Percentiles rank a stretch among this genome's conserved stretches.
These are phyloP conservation scores for Neoascia interrupta DNA, from an alignment of 2,888 invertebrate species.

Conservation along the genomic window DNA sequence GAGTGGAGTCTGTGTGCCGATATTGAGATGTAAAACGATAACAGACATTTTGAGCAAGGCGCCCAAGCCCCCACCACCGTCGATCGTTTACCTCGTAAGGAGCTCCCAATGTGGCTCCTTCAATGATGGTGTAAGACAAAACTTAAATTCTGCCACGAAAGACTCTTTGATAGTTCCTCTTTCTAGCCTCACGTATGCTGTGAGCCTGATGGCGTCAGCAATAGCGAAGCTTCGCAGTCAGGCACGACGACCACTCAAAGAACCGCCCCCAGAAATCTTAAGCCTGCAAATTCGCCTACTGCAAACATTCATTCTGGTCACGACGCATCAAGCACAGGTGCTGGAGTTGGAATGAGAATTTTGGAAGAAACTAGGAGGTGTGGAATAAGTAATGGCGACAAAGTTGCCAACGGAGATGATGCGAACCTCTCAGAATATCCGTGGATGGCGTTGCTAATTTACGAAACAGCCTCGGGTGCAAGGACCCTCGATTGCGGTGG, in stretches of 20 bases:
- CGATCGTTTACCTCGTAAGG: neutral
- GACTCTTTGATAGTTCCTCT: too few relatives aligned
- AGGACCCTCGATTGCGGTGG: conserved; percentile 75
- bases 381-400: conserved; percentile 81
- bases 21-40: neutral
- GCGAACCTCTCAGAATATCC: conserved; percentile 84
- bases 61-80: neutral
- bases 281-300: too few relatives aligned
- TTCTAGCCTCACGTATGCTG: conserved; percentile 47
- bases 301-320: neutral
- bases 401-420: conserved; percentile 83
- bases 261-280: too few relatives aligned
- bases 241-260: too few relatives aligned
- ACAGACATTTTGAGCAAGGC: neutral
- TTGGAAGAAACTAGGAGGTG: conserved; percentile 77
- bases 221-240: too few relatives aligned
- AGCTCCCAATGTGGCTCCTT: conserved; percentile 7
- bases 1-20: neutral
- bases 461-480: conserved; percentile 74
- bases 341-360: conserved; percentile 38
- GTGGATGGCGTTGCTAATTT: conserved; percentile 86
- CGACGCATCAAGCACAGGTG: neutral
- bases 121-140: conserved; percentile 39
- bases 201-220: conserved; percentile 3
- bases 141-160: too few relatives aligned